Evolutionary conservation across 2,113 vertebrate genomes (phyloP).

Genomic region (Chamaetylas fuelleborni): DNA sequence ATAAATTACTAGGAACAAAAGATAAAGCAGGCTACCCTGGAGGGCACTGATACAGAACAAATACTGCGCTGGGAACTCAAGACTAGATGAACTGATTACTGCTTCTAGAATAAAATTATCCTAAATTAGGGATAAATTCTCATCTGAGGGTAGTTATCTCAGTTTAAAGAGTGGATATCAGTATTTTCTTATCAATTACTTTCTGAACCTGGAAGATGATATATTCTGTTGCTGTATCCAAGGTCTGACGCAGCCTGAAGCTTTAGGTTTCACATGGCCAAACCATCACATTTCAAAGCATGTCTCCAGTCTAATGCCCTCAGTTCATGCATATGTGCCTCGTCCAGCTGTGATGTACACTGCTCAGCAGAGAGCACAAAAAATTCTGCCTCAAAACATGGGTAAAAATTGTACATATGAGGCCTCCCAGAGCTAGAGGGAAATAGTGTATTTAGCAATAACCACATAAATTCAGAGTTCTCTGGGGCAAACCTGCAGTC

Average conservation of each 20-base stretch:
- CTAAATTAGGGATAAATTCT: background rate
- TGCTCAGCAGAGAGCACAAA: background rate
- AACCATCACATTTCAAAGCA: background rate
- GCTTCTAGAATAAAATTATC: background rate
- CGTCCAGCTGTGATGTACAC: accelerated
- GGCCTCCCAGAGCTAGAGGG: background rate
- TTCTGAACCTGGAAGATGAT: background rate
- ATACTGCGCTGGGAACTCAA: background rate
- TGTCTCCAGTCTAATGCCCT: background rate
- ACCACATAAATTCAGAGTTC: background rate
- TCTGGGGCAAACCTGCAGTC: background rate
- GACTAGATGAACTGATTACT: background rate
- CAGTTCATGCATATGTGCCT: background rate
- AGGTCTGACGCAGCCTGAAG: background rate
- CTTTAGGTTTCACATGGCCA: background rate
- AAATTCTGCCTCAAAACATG: background rate
- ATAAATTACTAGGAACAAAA: background rate
- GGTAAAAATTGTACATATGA: background rate
- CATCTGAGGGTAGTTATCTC: background rate
- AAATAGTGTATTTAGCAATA: background rate
- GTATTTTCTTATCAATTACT: background rate
- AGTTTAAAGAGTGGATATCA: background rate
- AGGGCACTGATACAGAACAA: background rate
- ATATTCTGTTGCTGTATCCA: background rate
- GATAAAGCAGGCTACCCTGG: background rate